Base-by-base conservation (phyloP, 2,797 vertebrate species). In the Eulemur albifrons region DNA sequence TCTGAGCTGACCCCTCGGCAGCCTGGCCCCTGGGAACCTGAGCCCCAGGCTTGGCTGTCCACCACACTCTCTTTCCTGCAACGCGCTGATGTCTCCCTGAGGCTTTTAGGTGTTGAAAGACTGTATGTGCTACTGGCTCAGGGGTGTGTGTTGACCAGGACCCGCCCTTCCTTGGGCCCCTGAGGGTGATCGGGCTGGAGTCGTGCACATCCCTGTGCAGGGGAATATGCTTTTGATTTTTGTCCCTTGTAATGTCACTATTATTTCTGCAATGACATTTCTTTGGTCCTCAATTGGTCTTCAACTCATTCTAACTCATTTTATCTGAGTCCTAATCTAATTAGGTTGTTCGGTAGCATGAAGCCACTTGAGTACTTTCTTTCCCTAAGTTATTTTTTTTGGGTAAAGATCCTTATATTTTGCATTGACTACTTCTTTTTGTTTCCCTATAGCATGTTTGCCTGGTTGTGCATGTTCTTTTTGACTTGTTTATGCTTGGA, bases 21-120 rank as follows among this genome's bases (percentile, higher is more conserved):
- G 0, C 48, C 43, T 48, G 40, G 20, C 7, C 43, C 43, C 54
- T 7, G 3, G 54, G 54, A 12, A 5, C 38, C 65, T 8, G n/a
- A 13, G 4, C 9, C 5, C n/a, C 32, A 0, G 7, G 1, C n/a
- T 40, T 1, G n/a, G 7, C 12, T 13, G 9, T 48, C 4, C 61
- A 1, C 27, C 50, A 57, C 0, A 2, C 0, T 5, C 40, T 9
- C 10, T 45, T 23, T 25, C 18, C 17, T 2, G 12, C 20, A 8
- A 15, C 5, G 17, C 8, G 14, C 11, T 12, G 21, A 76, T 3
- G 79, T 18, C 67, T 50, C 67, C 65, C n/a, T 0, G 18, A 50
- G n/a, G 17, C 38, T 21, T 35, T 40, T 27, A 30, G 43, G 18
- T 27, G 35, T 30, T 20, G 65, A 32, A 14, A 38, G 43, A 21